A percentile compares a stretch with the other conserved stretches of the same genome.
Conservation (phyloP, 2,113 vertebrate genomes). For the Diglossa brunneiventris region DNA sequence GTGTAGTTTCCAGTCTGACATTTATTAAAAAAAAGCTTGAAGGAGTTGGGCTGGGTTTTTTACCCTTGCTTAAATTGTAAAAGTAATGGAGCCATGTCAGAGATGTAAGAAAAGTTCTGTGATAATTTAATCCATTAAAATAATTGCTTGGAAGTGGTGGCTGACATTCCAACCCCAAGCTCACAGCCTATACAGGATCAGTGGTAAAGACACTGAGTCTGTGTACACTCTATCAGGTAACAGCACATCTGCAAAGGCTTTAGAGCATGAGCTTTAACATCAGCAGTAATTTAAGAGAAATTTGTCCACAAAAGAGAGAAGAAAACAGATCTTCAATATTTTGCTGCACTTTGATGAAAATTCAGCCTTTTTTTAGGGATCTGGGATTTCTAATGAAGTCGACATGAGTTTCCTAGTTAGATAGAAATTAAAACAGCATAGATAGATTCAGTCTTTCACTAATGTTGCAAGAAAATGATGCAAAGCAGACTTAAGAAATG, state of each 20-base stretch:
- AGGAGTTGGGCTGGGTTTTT: neutral
- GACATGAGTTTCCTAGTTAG: neutral
- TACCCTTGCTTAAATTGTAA: neutral
- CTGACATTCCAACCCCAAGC: neutral
- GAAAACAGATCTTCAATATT: neutral
- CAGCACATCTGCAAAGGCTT: neutral
- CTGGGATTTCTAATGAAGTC: neutral
- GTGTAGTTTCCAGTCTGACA: neutral
- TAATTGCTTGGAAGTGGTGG: neutral
- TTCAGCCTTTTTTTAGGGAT: neutral
- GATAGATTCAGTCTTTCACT: neutral
- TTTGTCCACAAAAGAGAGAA: neutral
- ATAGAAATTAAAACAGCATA: neutral
- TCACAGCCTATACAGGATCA: neutral
- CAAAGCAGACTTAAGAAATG: neutral
- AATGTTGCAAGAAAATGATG: neutral
- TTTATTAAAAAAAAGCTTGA: neutral
- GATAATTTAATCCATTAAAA: neutral
- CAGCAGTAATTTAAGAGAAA: neutral
- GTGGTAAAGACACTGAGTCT: neutral
- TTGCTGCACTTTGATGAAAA: neutral
- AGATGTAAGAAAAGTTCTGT: neutral
- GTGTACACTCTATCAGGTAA: neutral
- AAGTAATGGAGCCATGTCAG: neutral
- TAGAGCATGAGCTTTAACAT: neutral